Evolutionary conservation across 2,888 invertebrate genomes (phyloP).

Genomic region (Idaea straminata): DNA sequence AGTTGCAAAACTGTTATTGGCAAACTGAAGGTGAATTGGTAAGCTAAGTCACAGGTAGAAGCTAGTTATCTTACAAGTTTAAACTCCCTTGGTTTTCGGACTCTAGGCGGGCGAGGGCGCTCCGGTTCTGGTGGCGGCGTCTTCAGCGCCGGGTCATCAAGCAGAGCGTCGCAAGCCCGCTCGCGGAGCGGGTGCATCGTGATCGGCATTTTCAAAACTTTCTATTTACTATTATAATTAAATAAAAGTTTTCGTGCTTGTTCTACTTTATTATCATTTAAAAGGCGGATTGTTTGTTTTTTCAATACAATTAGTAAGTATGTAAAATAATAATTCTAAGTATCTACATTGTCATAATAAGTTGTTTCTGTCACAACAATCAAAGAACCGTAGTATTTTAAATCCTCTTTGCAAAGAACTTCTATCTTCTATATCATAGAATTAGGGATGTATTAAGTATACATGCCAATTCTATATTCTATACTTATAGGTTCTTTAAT

Average conservation of each 20-base stretch:
- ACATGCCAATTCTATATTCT: too few relatives aligned
- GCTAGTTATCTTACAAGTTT: conserved; percentile 49
- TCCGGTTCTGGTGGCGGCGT: conserved; percentile 69
- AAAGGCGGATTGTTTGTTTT: too few relatives aligned
- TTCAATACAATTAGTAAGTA: too few relatives aligned
- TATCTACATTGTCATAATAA: too few relatives aligned
- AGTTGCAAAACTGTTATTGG: background rate
- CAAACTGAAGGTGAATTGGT: background rate
- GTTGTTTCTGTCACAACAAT: too few relatives aligned
- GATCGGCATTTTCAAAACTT: conserved; percentile 2
- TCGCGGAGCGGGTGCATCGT: conserved; percentile 61
- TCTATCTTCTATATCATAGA: too few relatives aligned
- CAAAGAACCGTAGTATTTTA: too few relatives aligned
- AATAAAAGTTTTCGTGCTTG: background rate
- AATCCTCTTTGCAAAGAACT: too few relatives aligned
- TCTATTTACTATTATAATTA: background rate
- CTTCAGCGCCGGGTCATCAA: conserved; percentile 52
- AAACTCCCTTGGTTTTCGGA: conserved; percentile 56
- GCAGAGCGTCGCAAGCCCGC: conserved; percentile 53
- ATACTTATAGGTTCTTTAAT: too few relatives aligned
- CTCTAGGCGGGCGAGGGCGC: conserved; percentile 55
- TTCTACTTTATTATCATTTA: background rate
- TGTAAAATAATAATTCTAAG: too few relatives aligned
- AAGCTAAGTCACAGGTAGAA: background rate
- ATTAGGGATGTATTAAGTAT: too few relatives aligned